A percentile compares a stretch with the other conserved stretches of the same genome.
phyloP scores from a whole-genome alignment of 2,888 invertebrate genomes.

The Acleris holmiana region DNA sequence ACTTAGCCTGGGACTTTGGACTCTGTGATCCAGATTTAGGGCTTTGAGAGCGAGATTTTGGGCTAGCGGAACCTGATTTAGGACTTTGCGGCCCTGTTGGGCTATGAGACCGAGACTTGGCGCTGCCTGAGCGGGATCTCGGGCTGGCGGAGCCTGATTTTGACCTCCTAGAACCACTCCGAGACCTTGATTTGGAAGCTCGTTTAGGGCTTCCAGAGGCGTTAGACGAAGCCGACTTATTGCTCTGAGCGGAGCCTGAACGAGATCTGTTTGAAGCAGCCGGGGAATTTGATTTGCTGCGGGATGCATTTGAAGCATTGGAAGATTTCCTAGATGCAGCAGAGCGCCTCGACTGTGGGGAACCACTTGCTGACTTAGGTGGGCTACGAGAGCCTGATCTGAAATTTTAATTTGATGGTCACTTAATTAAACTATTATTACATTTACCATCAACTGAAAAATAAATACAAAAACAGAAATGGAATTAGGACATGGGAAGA shows the following conservation, averaged over 20 bases:
- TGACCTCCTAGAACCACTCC: slow-evolving; percentile 66
- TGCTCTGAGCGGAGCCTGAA: slow-evolving; percentile 72
- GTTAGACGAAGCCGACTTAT: slow-evolving; percentile 76
- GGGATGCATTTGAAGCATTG: slow-evolving; percentile 64
- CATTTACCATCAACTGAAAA: no score
- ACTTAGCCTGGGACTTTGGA: slow-evolving; percentile 56
- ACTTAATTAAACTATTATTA: no score
- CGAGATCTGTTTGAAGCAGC: slow-evolving; percentile 65
- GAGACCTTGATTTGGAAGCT: slow-evolving; percentile 60
- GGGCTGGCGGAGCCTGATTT: slow-evolving; percentile 54
- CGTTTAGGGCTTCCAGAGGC: slow-evolving; percentile 72
- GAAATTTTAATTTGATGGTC: slow-evolving; percentile 22
- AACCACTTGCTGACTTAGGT: slow-evolving; percentile 72
- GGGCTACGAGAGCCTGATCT: slow-evolving; percentile 75
- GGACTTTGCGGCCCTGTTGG: slow-evolving; percentile 62
- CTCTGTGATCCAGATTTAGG: slow-evolving; percentile 57
- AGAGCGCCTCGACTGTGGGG: slow-evolving; percentile 71
- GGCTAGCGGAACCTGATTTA: slow-evolving; percentile 55
- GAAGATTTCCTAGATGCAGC: slow-evolving; percentile 67
- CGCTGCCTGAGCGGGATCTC: slow-evolving; percentile 50
- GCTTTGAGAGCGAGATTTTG: slow-evolving; percentile 50
- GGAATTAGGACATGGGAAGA: no score
- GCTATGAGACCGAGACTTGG: slow-evolving; percentile 54
- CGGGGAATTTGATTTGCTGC: slow-evolving; percentile 77
- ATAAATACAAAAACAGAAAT: no score